Conservation (phyloP, 2,888 invertebrate genomes). For the Chymomyza amoena region DNA sequence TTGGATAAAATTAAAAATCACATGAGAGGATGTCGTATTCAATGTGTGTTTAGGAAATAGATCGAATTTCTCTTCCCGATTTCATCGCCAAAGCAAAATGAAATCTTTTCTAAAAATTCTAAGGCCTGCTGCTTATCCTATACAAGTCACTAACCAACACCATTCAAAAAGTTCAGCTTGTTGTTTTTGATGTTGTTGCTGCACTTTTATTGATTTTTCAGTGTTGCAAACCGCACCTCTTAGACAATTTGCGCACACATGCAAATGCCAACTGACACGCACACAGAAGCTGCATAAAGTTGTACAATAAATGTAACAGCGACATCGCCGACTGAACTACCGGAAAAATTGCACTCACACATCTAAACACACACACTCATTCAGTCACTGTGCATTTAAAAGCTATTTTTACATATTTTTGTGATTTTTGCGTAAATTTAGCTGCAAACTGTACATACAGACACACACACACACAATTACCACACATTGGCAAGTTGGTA, state of each 20-base stretch:
- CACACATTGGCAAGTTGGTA: constrained; percentile 46
- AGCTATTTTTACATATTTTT: constrained; percentile 64
- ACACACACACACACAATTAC: constrained; percentile 21
- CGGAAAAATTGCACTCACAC: constrained; percentile 66
- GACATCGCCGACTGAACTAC: constrained; percentile 31
- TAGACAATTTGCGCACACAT: constrained; percentile 36
- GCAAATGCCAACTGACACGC: constrained; percentile 22
- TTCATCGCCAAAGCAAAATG: neutral
- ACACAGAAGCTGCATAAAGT: constrained; percentile 47
- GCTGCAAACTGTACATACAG: constrained; percentile 55
- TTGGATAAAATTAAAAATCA: too few relatives aligned
- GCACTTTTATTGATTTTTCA: constrained; percentile 69
- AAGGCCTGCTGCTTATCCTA: neutral
- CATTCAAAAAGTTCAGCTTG: neutral
- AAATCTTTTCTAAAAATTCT: neutral
- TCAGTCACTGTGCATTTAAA: constrained; percentile 38
- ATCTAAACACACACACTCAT: neutral
- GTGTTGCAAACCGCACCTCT: constrained; percentile 64
- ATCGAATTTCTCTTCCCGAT: too few relatives aligned
- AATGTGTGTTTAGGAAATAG: too few relatives aligned
- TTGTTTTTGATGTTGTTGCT: constrained; percentile 45
- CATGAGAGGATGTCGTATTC: too few relatives aligned
- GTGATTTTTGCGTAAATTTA: constrained; percentile 51
- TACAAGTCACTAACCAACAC: constrained; percentile 1
- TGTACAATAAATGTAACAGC: constrained; percentile 29